Evolutionary conservation across 2,797 vertebrate genomes (phyloP), one percentile per base, ranked within the genome.

Genomic region (Australoheros facetus): DNA sequence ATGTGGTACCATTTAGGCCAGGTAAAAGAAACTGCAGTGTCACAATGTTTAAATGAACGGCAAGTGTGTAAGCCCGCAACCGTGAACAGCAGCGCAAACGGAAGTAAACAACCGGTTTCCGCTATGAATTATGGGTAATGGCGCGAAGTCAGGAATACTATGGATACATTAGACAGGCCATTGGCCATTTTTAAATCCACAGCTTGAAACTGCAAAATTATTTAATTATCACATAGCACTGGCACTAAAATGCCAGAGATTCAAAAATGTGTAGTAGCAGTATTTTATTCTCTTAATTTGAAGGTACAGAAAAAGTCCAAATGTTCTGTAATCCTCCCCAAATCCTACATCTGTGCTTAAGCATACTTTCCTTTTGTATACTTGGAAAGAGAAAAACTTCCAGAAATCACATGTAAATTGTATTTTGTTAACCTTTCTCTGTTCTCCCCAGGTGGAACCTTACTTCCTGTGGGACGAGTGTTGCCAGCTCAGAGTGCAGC

Each of bases 401-500:
- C 26, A 30, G 16, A 48, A 51, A 10, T 19, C 16, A 30, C 16
- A 5, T 69, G n/a, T n/a, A n/a, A 32, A 17, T 8, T 69, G 14
- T 1, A 21, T 13, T 53, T 21, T 42, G 2, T 70, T 2, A 10
- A 8, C 16, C 42, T 14, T 45, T 26, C 23, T 1, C 59, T 53
- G 12, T 73, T 58, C 11, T 70, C 5, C 30, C 9, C 92, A 99
- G 97, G 89, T 99, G 98, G 98, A 98, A 99, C 90, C 95, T 99
- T 21, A 99, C 98, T 0, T 99, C 98, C 7, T 99, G 98, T 88
- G 98, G 98, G 69, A 99, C 98, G 1, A 99, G 98, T 0, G 98
- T 99, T 17, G 98, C 98, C 75, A 99, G 98, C 92, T 99, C 98
- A 0, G 98, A 99, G 91, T 99, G 98, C 96, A 99, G 98, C 0